These are phyloP conservation scores for Thymelicus acteon DNA, from an alignment of 2,888 invertebrate species.

Conservation along the genomic window DNA sequence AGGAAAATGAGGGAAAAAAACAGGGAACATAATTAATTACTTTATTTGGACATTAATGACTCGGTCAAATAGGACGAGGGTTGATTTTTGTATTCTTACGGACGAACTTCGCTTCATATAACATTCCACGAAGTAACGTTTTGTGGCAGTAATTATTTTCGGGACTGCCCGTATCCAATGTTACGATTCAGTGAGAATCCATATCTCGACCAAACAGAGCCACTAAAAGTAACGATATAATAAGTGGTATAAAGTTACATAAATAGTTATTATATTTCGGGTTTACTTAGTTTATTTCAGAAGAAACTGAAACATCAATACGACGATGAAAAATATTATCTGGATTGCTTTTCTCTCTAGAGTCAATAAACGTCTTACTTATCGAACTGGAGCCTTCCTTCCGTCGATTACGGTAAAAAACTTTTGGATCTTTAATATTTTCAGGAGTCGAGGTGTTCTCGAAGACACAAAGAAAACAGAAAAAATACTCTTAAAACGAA, in stretches of 20 bases:
- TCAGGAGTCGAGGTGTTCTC: conserved; percentile 61
- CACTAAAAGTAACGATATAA: not conserved
- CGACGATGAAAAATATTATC: conserved; percentile 20
- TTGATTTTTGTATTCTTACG: conserved; percentile 71
- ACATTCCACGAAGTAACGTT: conserved; percentile 26
- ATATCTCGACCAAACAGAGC: not conserved
- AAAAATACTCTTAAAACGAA: conserved; percentile 73
- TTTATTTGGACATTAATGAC: conserved; percentile 84
- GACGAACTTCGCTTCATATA: conserved; percentile 38
- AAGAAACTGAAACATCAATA: conserved; percentile 12
- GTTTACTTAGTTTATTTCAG: conserved; percentile 2
- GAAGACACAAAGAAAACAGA: conserved; percentile 65
- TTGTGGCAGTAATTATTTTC: conserved; percentile 36
- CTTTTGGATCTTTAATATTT: conserved; percentile 54
- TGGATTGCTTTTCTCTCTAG: conserved; percentile 22
- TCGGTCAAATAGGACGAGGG: conserved; percentile 74
- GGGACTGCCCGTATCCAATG: not conserved
- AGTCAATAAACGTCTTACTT: conserved; percentile 31
- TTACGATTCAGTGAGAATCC: not conserved
- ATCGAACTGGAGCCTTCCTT: conserved; percentile 10
- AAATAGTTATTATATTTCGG: not conserved
- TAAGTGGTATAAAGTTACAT: not conserved
- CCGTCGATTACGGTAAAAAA: conserved; percentile 18
- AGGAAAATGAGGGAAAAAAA: conserved; percentile 76
- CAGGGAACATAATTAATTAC: conserved; percentile 80